A percentile compares a stretch with the other conserved stretches of the same genome.
Evolutionary conservation across 2,113 vertebrate species (phyloP).

Genomic region (rat (Rattus norvegicus)): DNA sequence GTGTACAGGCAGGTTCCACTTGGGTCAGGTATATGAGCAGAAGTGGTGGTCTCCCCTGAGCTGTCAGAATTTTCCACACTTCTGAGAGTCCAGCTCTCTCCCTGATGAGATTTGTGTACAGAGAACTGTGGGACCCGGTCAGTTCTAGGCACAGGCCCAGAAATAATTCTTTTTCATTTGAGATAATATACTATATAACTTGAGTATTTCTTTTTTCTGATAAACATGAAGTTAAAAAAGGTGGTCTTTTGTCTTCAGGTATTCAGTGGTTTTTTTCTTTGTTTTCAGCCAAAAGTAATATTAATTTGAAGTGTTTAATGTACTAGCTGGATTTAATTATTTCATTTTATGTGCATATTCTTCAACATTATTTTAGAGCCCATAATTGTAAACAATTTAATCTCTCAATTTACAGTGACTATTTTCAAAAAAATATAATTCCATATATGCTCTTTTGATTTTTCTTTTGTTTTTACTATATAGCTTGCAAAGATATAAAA

Average conservation of each 20-base stretch:
- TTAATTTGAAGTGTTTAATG: background rate
- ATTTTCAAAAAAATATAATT: background rate
- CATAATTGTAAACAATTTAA: background rate
- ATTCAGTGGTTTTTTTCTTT: background rate
- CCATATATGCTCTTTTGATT: no score
- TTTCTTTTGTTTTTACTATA: background rate
- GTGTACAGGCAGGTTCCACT: no score
- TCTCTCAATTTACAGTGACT: background rate
- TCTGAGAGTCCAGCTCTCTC: no score
- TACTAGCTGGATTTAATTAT: background rate
- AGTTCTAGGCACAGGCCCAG: no score
- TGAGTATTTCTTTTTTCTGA: background rate
- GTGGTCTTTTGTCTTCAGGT: background rate
- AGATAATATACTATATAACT: background rate
- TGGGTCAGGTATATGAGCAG: no score
- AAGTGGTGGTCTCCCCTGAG: no score
- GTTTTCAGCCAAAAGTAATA: background rate
- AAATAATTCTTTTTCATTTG: background rate
- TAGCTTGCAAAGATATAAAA: background rate
- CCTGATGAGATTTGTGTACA: no score
- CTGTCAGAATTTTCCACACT: no score
- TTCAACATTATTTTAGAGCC: background rate
- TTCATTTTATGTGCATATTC: background rate
- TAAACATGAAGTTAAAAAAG: background rate
- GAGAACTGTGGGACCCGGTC: no score